Base-by-base conservation (phyloP, 2,888 invertebrate genomes). In the Mantis religiosa region DNA sequence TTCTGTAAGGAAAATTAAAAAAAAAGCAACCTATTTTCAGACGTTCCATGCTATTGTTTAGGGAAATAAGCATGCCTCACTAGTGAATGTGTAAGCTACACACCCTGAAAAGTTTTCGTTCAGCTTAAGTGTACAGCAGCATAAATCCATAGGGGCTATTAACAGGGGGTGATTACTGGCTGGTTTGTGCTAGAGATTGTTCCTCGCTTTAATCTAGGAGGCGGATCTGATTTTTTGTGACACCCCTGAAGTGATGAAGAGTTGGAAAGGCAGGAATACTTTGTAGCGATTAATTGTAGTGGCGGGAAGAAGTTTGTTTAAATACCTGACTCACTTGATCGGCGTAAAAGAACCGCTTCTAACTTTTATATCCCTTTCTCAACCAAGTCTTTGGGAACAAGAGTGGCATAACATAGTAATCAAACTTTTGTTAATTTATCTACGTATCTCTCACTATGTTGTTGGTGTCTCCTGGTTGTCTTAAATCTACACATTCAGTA, bases 251-350 rank as follows among this genome's bases (percentile, higher is more conserved):
- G 54, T 71, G 54, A 71, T 71, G 54, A 71, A 71, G 54, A 71
- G 54, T 71, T 71, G 54, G 54, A 28, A 85, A 85, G 71, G 20
- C 54, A 71, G 85, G 71, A 85, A 54, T 54, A 28, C 71, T 54
- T 85, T 71, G 85, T 85, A 71, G 54, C 85, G 71, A 85, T 85
- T 85, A 85, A 85, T 85, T 85, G 85, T 28, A 54, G 84, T 28
- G 84, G 47, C n/a, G 84, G 41, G 27, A 85, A 54, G 85, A 28
- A 85, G 54, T 85, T 85, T 54, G 54, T 28, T 85, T 85, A 85
- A 85, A 85, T 85, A 85, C 54, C 71, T 85, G 85, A 71, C 54
- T 71, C 54, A 71, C 54, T 71, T 71, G 54, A 71, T 71, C 54
- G 54, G 54, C 54, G 54, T 71, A 71, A 71, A 71, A 71, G 54